phyloP scores from a whole-genome alignment of 2,113 vertebrate species.

The Cyprinodon variegatus region DNA sequence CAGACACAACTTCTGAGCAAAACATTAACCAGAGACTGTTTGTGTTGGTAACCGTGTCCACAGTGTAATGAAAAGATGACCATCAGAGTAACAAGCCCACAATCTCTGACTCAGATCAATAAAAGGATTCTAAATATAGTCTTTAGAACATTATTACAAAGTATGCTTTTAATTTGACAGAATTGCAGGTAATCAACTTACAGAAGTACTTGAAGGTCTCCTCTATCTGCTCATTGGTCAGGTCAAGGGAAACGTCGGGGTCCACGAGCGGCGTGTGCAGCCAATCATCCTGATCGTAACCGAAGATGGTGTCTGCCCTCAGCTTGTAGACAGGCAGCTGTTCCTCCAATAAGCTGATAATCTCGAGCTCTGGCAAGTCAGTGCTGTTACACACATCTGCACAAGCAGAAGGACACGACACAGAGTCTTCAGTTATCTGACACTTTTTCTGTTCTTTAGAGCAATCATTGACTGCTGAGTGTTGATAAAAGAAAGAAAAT shows the following conservation, averaged over 20 bases:
- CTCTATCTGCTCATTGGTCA: slow-evolving; percentile 96
- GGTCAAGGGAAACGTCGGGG: slow-evolving; percentile 86
- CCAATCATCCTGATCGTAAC: slow-evolving; percentile 99
- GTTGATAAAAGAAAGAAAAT: neutral
- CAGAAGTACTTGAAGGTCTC: slow-evolving; percentile 98
- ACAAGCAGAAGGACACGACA: slow-evolving; percentile 34
- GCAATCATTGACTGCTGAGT: neutral
- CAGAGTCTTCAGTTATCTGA: neutral
- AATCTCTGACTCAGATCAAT: neutral
- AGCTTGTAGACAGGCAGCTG: slow-evolving; percentile 96
- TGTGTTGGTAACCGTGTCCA: slow-evolving; percentile 63
- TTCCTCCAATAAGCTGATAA: slow-evolving; percentile 97
- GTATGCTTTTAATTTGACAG: neutral
- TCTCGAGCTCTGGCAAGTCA: slow-evolving; percentile 98
- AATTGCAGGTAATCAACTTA: slow-evolving; percentile 77
- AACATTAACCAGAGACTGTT: slow-evolving; percentile 41
- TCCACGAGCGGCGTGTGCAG: slow-evolving; percentile 94
- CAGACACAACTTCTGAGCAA: slow-evolving; percentile 5
- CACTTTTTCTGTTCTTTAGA: neutral
- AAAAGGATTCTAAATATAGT: neutral
- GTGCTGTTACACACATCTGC: slow-evolving; percentile 98
- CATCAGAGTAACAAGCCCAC: neutral
- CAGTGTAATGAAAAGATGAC: slow-evolving; percentile 2
- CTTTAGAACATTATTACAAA: neutral
- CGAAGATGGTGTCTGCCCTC: slow-evolving; percentile 96